Evolutionary conservation across 2,113 vertebrate species (phyloP).

Genomic region (Psammodynastes pulverulentus): DNA sequence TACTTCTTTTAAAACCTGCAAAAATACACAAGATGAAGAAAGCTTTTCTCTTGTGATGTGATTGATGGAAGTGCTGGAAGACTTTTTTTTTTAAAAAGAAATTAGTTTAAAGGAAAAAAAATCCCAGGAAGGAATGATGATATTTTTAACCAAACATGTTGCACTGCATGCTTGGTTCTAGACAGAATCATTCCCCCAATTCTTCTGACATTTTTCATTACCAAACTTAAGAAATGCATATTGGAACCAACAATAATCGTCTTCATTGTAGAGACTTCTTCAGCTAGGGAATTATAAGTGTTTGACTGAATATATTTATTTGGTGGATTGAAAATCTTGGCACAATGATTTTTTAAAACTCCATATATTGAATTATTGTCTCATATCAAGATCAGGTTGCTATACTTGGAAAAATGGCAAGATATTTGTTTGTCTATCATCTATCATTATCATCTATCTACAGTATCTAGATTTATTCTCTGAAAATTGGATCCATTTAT

Average conservation of each 20-base stretch:
- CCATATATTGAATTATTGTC: conserved; percentile 27
- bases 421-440: neutral
- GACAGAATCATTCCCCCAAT: conserved; percentile 1
- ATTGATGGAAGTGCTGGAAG: conserved; percentile 35
- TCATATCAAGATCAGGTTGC: conserved; percentile 10
- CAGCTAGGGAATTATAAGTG: neutral
- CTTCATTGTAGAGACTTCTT: neutral
- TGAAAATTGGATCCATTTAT: conserved; percentile 36
- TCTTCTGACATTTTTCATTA: conserved; percentile 23
- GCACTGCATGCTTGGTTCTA: neutral
- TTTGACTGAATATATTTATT: conserved; percentile 22
- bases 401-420: conserved; percentile 37
- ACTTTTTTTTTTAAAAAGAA: conserved; percentile 31
- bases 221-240: conserved; percentile 23
- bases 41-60: conserved; percentile 31
- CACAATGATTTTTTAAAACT: conserved; percentile 12
- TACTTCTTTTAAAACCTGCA: conserved; percentile 48
- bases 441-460: neutral
- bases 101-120: conserved; percentile 25
- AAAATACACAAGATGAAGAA: conserved; percentile 52
- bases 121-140: conserved; percentile 31
- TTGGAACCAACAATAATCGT: conserved; percentile 17
- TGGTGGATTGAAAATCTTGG: neutral
- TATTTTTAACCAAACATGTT: neutral
- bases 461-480: conserved; percentile 26